Conservation (phyloP, 2,113 vertebrate species). For the Myanophis thanlyinensis region DNA sequence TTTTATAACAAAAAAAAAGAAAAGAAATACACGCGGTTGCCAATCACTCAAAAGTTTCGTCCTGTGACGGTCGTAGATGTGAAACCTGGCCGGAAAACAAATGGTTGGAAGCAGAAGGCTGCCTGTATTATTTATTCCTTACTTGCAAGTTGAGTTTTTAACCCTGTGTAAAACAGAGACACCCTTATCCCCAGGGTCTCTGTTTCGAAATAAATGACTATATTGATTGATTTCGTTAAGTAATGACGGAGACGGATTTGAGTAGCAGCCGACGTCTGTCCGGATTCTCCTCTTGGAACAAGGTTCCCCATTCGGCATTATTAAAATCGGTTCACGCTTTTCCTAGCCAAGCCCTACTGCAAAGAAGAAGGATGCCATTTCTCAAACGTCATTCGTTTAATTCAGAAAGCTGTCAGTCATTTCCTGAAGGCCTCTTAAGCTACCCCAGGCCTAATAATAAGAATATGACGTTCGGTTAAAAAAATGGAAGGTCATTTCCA, state of each 20-base stretch:
- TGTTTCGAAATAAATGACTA: neutral
- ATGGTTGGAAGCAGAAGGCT: neutral
- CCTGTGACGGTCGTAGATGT: no score
- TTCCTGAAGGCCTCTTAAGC: neutral
- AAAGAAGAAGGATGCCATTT: neutral
- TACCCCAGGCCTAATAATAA: neutral
- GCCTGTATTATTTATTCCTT: neutral
- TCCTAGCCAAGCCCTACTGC: fast-evolving
- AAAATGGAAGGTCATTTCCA: neutral
- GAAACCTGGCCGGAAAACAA: neutral
- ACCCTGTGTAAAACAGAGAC: neutral
- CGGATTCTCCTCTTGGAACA: neutral
- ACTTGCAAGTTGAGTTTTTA: neutral
- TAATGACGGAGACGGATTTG: neutral
- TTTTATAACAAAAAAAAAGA: no score
- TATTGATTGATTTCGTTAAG: neutral
- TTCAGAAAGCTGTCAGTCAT: slow-evolving; percentile 1
- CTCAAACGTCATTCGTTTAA: neutral
- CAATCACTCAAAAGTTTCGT: neutral
- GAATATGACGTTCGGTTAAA: neutral
- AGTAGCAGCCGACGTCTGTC: neutral
- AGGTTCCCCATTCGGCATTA: neutral
- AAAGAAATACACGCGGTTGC: no score
- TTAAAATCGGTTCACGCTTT: neutral
- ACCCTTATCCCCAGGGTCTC: no score